Conservation (phyloP, 2,797 vertebrate species). For the Malacoctenus gilli region DNA sequence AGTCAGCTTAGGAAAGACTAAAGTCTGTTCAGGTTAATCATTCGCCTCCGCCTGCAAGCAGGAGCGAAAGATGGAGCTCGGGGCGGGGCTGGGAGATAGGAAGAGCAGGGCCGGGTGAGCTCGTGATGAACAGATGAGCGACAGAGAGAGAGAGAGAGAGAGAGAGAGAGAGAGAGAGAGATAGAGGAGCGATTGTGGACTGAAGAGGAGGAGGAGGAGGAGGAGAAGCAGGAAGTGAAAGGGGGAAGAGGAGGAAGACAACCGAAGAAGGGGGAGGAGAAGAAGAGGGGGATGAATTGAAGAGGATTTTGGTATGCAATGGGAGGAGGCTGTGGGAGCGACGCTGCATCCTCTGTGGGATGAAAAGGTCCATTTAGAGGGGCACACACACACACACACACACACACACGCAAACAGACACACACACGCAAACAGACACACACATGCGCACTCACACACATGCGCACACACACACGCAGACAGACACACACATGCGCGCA, state of each 20-base stretch:
- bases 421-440: no score
- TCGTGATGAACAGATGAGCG: conserved; percentile 58
- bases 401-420: conserved; percentile 12
- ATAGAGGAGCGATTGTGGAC: conserved; percentile 26
- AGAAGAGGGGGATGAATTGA: conserved; percentile 19
- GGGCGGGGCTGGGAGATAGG: conserved; percentile 21
- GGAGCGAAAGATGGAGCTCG: no score
- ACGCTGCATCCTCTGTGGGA: conserved; percentile 55
- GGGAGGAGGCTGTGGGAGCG: conserved; percentile 40
- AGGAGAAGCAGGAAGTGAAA: conserved; percentile 16
- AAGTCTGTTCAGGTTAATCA: conserved; percentile 53
- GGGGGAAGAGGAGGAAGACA: conserved; percentile 30
- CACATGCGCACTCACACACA: background rate
- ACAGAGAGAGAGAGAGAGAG: conserved; percentile 53
- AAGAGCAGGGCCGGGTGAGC: conserved; percentile 27
- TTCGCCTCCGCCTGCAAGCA: no score
- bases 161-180: no score
- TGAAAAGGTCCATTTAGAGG: conserved; percentile 65
- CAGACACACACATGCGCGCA: no score
- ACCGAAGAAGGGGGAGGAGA: conserved; percentile 2
- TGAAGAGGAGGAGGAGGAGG: background rate
- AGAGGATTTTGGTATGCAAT: conserved; percentile 63
- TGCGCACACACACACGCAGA: no score
- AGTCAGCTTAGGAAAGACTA: conserved; percentile 35
- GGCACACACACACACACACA: conserved; percentile 4